phyloP scores from a whole-genome alignment of 1,140 invertebrate species.

The Aphaenogaster rudis region DNA sequence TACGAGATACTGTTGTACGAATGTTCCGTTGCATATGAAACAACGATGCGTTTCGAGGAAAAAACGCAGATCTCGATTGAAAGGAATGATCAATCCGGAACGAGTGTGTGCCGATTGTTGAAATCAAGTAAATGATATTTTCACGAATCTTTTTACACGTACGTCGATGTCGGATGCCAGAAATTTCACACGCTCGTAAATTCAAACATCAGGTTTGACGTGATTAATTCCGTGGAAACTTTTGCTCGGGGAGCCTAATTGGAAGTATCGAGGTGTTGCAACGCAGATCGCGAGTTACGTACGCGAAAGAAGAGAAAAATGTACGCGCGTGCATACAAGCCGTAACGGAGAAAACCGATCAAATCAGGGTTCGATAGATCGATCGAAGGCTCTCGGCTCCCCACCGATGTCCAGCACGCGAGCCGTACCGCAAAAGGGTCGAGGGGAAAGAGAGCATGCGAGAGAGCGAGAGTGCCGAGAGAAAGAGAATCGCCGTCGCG shows the following conservation, averaged over 20 bases:
- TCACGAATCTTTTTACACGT: background rate
- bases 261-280: constrained; percentile 49
- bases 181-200: constrained; percentile 24
- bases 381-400: constrained; percentile 65
- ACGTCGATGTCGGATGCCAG: background rate
- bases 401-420: constrained; percentile 77
- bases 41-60: constrained; percentile 46
- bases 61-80: constrained; percentile 10
- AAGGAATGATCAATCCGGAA: background rate
- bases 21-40: constrained; percentile 61
- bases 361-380: constrained; percentile 77
- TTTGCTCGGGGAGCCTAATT: constrained; percentile 36
- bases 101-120: background rate
- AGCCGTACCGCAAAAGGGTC: constrained; percentile 78
- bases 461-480: constrained; percentile 54
- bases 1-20: constrained; percentile 65
- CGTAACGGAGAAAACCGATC: constrained; percentile 57
- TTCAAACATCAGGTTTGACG: constrained; percentile 25
- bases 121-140: constrained; percentile 24
- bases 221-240: constrained; percentile 50
- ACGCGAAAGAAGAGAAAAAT: constrained; percentile 54
- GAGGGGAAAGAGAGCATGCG: constrained; percentile 70
- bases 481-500: constrained; percentile 64
- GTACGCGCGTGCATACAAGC: constrained; percentile 7
- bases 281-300: constrained; percentile 48